phyloP scores from a whole-genome alignment of 2,888 invertebrate species.

The Elmis aenea region DNA sequence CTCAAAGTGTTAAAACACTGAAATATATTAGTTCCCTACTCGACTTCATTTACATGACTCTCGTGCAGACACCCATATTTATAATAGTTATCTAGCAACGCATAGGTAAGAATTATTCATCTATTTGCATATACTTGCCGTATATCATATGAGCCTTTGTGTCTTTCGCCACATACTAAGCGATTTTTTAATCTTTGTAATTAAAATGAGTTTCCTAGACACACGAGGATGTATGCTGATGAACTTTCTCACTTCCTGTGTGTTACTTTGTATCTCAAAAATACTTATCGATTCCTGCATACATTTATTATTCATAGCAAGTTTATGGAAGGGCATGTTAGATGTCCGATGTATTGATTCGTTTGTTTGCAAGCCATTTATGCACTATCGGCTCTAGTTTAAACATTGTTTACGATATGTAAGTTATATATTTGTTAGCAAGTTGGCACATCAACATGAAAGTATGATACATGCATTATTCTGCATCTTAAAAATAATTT shows the following conservation, averaged over 20 bases:
- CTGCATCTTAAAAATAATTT: too few relatives aligned
- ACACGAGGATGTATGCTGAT: conserved; percentile 27
- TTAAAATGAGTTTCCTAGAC: conserved; percentile 46
- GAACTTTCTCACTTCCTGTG: conserved; percentile 22
- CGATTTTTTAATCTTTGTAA: conserved; percentile 47
- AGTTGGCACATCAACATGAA: too few relatives aligned
- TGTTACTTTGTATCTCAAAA: conserved; percentile 20
- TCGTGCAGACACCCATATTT: conserved; percentile 28
- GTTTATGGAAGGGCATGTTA: conserved; percentile 3
- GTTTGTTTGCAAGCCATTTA: too few relatives aligned
- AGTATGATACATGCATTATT: too few relatives aligned
- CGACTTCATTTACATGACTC: conserved; percentile 25
- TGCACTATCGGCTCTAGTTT: too few relatives aligned
- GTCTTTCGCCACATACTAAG: conserved; percentile 42
- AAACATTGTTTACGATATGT: too few relatives aligned
- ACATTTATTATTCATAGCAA: conserved; percentile 19
- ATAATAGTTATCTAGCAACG: conserved; percentile 43
- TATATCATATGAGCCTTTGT: conserved; percentile 41
- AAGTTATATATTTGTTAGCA: too few relatives aligned
- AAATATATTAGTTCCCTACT: conserved; percentile 44
- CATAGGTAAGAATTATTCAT: conserved; percentile 44
- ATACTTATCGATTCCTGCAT: conserved; percentile 20
- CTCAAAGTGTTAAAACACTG: conserved; percentile 46
- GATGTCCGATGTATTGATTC: conserved; percentile 3
- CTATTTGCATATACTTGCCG: conserved; percentile 39